Conservation (phyloP, 1,140 invertebrate genomes). For the Bombus affinis region DNA sequence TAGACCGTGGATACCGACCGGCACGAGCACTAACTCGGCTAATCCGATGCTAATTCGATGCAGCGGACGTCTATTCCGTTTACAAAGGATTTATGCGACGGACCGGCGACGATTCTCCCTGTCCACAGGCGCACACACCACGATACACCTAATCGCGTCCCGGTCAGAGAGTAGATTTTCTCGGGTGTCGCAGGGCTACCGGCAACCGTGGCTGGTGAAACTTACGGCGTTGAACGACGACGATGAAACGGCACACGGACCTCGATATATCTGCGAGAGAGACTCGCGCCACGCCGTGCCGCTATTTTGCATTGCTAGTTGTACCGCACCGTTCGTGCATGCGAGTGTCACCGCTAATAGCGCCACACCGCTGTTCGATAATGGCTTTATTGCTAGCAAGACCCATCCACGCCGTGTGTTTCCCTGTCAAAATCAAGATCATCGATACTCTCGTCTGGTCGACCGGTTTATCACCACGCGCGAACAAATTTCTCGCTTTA, state of each 20-base stretch:
- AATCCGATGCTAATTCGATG: slow-evolving; percentile 76
- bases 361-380: slow-evolving; percentile 49
- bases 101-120: slow-evolving; percentile 15
- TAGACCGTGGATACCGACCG: slow-evolving; percentile 50
- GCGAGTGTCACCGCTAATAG: slow-evolving; percentile 30
- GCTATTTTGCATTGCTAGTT: slow-evolving; percentile 65
- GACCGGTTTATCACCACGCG: neutral
- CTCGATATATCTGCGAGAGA: slow-evolving; percentile 13
- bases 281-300: neutral
- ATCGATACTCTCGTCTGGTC: neutral
- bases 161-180: slow-evolving; percentile 27
- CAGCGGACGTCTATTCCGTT: slow-evolving; percentile 64
- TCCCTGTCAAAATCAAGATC: slow-evolving; percentile 25
- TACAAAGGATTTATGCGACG: slow-evolving; percentile 65
- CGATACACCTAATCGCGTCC: slow-evolving; percentile 45
- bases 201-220: neutral
- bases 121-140: slow-evolving; percentile 1
- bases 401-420: slow-evolving; percentile 12
- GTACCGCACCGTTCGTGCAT: slow-evolving; percentile 16
- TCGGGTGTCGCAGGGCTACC: neutral
- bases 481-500: slow-evolving; percentile 1
- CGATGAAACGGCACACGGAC: slow-evolving; percentile 8
- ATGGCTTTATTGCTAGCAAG: slow-evolving; percentile 57
- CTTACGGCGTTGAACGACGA: neutral
- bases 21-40: slow-evolving; percentile 70